Evolutionary conservation across 2,113 vertebrate genomes (phyloP), one percentile per base, ranked within the genome.

Genomic region (Nyctibius bracteatus): DNA sequence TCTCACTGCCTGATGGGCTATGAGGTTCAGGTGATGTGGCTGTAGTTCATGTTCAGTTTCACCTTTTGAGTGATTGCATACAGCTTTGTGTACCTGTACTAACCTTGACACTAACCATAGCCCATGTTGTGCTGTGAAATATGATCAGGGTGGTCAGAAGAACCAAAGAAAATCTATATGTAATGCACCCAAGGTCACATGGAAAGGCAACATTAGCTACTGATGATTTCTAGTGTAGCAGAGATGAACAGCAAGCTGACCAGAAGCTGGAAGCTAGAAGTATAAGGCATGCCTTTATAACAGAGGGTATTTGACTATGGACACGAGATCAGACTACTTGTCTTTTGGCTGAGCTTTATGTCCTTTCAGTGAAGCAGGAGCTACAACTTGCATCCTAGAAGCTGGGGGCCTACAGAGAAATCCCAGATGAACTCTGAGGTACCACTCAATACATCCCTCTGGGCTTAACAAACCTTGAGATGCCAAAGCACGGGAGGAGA

Each of bases 1-100:
- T 25, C 62, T 35, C 35, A 23, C 27, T 74, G 19, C 47, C 17
- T 0, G 0, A 2, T 9, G 24, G 35, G 22, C 78, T 59, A 10
- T 28, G 70, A 43, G 77, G 18, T 39, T 71, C 62, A 52, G 33
- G 20, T 63, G 6, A 12, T 52, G 82, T 27, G 35, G 28, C 43
- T 83, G 72, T 52, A 77, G 44, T 17, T 82, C 58, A 24, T 0
- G 2, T 27, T 86, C 49, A 20, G n/a, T 16, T 81, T 90, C 22
- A 44, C 20, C 46, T 57, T 6, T 2, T 33, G 72, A 24, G 67
- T 66, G 57, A 41, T 33, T 28, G 12, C 47, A 43, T 27, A 39
- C 6, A 37, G 51, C n/a, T 81, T 30, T 33, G 20, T 58, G 37
- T 35, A 66, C 28, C 91, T 71, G 54, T 73, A 59, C 59, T 91